Conservation (phyloP, 1,140 invertebrate genomes). For the Philaenus spumarius region DNA sequence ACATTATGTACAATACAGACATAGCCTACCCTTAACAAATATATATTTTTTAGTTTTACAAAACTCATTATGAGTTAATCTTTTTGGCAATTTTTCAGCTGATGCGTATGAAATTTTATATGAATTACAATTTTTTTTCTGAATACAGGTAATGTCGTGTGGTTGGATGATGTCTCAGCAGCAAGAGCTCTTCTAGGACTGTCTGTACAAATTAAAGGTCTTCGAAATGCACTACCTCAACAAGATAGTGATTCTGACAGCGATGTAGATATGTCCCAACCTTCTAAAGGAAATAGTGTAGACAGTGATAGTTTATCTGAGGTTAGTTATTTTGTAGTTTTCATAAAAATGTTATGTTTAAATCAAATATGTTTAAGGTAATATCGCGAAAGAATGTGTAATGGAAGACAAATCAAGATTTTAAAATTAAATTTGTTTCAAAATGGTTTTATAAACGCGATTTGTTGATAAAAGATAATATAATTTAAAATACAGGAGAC, state of each 20-base stretch:
- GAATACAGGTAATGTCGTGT: constrained; percentile 64
- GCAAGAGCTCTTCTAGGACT: constrained; percentile 59
- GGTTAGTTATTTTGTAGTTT: constrained; percentile 29
- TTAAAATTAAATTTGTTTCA: too few species aligned
- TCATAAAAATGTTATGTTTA: too few species aligned
- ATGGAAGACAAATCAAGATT: neutral
- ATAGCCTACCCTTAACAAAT: too few species aligned
- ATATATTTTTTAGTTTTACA: too few species aligned
- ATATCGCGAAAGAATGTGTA: neutral
- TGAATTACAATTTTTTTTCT: constrained; percentile 10
- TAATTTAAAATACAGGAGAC: too few species aligned
- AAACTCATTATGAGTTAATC: too few species aligned
- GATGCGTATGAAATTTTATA: too few species aligned
- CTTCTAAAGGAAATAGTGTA: constrained; percentile 23
- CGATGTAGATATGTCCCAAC: constrained; percentile 32
- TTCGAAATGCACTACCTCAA: constrained; percentile 29
- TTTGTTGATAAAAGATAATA: too few species aligned
- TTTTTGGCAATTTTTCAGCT: too few species aligned
- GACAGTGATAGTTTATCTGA: constrained; percentile 18
- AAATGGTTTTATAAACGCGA: too few species aligned
- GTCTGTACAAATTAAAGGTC: constrained; percentile 45
- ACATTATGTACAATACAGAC: too few species aligned
- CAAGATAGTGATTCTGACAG: constrained; percentile 37
- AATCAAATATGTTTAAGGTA: too few species aligned
- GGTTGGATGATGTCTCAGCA: constrained; percentile 59